Evolutionary conservation across 2,888 invertebrate genomes (phyloP), one percentile per base, ranked within the genome.

Genomic region (Xylota sylvarum): DNA sequence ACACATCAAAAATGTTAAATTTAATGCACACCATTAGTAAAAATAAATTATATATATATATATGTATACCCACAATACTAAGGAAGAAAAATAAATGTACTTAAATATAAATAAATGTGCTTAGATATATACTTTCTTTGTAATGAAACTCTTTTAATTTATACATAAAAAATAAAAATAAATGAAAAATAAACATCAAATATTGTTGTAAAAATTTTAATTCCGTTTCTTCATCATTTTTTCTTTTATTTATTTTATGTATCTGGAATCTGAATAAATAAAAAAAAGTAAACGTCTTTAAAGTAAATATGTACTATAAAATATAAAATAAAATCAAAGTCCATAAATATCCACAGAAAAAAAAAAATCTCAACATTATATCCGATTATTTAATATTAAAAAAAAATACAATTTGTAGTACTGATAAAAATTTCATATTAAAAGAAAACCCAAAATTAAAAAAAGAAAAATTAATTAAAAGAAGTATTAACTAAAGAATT

Each of bases 71-170:
- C 72, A 72, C 65, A 72, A 56, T 77, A 78, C 46, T 64, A 69
- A 67, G 69, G 27, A 78, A 56, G 35, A 55, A 73, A 43, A 65
- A 58, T 77, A 67, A 76, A 72, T 86, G 86, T 82, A 82, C 77
- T 73, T 86, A 82, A 82, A 62, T 69, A 86, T 78, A 69, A 67
- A 82, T 78, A 78, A 82, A 86, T 78, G 86, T 86, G 82, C 77
- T 82, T 73, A 78, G 69, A 67, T 56, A 80, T 56, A 50, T 64
- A 17, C 50, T 55, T 58, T 74, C 74, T 70, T 64, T 74, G 43
- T 72, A 43, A 74, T 52, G n/a, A 73, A 30, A 17, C 40, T 74
- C 40, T 60, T 67, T 74, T 72, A 50, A 60, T 72, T 64, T 74
- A 64, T 43, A 19, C 30, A 27, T 23, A 64, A 32, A 60, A 72